Evolutionary conservation across 2,888 invertebrate species (phyloP).

Genomic region (Clivina fossor): DNA sequence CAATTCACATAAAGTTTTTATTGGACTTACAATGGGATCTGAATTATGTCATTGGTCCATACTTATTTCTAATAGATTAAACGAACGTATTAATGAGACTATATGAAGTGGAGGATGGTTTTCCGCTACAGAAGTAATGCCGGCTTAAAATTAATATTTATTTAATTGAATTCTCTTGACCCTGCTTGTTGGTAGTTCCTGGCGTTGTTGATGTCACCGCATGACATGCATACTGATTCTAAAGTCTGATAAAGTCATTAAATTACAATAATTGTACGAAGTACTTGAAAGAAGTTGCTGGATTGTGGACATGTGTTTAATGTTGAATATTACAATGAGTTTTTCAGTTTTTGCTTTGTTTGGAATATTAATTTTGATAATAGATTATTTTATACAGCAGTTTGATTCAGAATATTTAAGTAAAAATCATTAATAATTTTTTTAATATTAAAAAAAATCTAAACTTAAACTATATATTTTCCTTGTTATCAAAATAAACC

Average conservation of each 20-base stretch:
- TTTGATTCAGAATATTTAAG: background rate
- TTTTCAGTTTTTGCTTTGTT: no score
- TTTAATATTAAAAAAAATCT: background rate
- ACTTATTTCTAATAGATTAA: no score
- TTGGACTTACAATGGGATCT: no score
- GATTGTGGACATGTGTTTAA: no score
- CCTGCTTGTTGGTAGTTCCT: conserved; percentile 8
- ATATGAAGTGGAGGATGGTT: conserved; percentile 29
- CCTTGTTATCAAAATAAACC: background rate
- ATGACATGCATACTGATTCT: conserved; percentile 28
- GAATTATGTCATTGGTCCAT: no score
- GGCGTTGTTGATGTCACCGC: conserved; percentile 15
- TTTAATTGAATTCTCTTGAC: conserved; percentile 29
- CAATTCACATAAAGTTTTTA: no score
- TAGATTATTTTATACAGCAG: background rate
- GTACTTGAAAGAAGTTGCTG: no score
- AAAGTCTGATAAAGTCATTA: conserved; percentile 27
- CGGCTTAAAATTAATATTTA: conserved; percentile 28
- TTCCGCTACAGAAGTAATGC: conserved; percentile 17
- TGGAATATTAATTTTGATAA: background rate
- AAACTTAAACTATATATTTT: background rate
- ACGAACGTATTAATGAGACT: no score
- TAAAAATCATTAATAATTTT: background rate
- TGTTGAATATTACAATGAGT: no score
- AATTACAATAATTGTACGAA: background rate